Conservation (phyloP, 2,113 vertebrate species). For the Lota lota region DNA sequence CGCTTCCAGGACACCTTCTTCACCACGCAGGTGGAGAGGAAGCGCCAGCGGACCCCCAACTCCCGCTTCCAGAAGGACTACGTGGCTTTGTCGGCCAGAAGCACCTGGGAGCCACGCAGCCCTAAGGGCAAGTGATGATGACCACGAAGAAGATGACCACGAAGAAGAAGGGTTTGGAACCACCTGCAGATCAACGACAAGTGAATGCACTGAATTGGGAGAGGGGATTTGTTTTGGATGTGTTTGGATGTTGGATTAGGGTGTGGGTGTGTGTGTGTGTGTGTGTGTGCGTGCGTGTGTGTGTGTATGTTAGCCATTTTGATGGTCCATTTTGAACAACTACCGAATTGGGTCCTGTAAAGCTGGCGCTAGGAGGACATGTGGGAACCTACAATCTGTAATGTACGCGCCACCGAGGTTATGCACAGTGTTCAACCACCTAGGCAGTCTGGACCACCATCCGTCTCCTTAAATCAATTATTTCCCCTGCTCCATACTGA, state of each 20-base stretch:
- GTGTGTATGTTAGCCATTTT: not conserved
- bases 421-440: too few relatives aligned
- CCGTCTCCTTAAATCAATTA: too few relatives aligned
- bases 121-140: slow-evolving; percentile 77
- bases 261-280: too few relatives aligned
- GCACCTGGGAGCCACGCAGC: slow-evolving; percentile 75
- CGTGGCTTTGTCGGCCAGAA: slow-evolving; percentile 83
- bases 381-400: too few relatives aligned
- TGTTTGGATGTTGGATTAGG: not conserved
- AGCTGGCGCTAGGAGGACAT: too few relatives aligned
- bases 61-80: slow-evolving; percentile 93
- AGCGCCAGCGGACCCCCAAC: slow-evolving; percentile 87
- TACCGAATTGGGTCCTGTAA: too few relatives aligned
- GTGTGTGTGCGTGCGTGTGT: too few relatives aligned
- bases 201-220: slow-evolving; percentile 56
- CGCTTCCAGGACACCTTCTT: slow-evolving; percentile 93
- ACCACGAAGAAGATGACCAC: not conserved
- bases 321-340: too few relatives aligned
- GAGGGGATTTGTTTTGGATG: slow-evolving; percentile 26
- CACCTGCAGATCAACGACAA: slow-evolving; percentile 30
- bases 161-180: not conserved
- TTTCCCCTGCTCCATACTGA: too few relatives aligned
- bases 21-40: slow-evolving; percentile 87
- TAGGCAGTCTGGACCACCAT: too few relatives aligned
- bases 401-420: too few relatives aligned